Evolutionary conservation across 2,113 vertebrate genomes (phyloP).

Genomic region (Helogale parvula): DNA sequence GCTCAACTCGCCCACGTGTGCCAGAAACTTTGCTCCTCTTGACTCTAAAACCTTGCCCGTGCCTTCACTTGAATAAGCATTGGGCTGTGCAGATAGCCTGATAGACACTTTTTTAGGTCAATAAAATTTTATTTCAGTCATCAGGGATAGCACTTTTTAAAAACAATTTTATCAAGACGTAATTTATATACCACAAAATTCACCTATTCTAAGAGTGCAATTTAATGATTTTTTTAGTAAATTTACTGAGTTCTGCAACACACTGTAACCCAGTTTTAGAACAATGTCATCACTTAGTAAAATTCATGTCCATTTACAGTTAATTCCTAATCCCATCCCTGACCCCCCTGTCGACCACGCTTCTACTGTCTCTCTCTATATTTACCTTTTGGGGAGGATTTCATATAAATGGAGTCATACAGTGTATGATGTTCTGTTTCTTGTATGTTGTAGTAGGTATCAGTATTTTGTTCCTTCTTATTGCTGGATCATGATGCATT

Average conservation of each 20-base stretch:
- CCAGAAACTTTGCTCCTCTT: not conserved
- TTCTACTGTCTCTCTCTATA: not conserved
- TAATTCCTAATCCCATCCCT: not conserved
- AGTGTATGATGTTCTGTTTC: not conserved
- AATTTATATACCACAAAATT: not conserved
- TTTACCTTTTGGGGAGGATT: not conserved
- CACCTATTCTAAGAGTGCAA: not conserved
- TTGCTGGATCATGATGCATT: not conserved
- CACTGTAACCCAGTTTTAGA: not conserved
- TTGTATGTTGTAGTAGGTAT: no score
- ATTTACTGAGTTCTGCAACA: not conserved
- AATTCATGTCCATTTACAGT: not conserved
- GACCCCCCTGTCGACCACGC: not conserved
- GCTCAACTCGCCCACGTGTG: not conserved
- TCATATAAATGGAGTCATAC: not conserved
- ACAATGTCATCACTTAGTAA: not conserved
- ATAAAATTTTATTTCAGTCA: slow-evolving; percentile 17
- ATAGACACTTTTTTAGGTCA: not conserved
- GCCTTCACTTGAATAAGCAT: not conserved
- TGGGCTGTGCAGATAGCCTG: not conserved
- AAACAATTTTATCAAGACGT: not conserved
- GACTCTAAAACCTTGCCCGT: not conserved
- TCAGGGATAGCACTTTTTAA: not conserved
- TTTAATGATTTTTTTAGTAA: slow-evolving; percentile 27
- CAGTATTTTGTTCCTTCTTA: not conserved